A percentile compares a stretch with the other conserved stretches of the same genome.
These are phyloP conservation scores for Cavia porcellus DNA, from an alignment of 2,113 vertebrate genomes.

Conservation along the genomic window DNA sequence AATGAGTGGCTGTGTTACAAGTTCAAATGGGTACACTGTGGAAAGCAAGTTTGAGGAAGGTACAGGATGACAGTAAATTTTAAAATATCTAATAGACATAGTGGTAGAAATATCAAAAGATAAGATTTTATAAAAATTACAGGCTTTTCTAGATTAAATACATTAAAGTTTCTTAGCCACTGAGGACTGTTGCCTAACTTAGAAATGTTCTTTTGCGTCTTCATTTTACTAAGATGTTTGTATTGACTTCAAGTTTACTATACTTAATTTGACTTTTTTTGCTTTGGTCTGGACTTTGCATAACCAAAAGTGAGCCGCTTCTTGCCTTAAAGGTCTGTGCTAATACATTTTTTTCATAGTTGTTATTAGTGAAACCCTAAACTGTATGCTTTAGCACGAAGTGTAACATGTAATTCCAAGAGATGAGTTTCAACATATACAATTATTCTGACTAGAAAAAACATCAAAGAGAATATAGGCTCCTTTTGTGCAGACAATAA, in stretches of 20 bases:
- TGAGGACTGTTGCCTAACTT: conserved; percentile 7
- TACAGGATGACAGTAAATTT: background rate
- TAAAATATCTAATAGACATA: background rate
- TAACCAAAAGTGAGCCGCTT: conserved; percentile 17
- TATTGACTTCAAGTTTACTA: background rate
- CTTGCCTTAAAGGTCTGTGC: conserved; percentile 26
- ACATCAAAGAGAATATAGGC: background rate
- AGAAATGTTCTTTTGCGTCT: conserved; percentile 46
- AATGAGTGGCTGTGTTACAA: background rate
- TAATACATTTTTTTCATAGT: background rate
- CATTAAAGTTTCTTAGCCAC: conserved; percentile 18
- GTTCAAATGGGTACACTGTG: background rate
- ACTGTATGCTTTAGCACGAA: conserved; percentile 19
- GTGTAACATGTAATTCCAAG: background rate
- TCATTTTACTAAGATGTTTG: conserved; percentile 34
- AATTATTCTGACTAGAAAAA: background rate
- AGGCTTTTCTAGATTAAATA: conserved; percentile 49
- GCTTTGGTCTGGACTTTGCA: background rate
- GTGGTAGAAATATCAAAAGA: conserved; percentile 26
- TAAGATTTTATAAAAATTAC: conserved; percentile 36
- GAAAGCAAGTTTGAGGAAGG: background rate
- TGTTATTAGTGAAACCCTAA: background rate
- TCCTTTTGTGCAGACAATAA: conserved; percentile 23
- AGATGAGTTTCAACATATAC: conserved; percentile 28
- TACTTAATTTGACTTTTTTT: conserved; percentile 36